These are phyloP conservation scores for Melanotaenia boesemani DNA, from an alignment of 2,797 vertebrate species.

Conservation along the genomic window DNA sequence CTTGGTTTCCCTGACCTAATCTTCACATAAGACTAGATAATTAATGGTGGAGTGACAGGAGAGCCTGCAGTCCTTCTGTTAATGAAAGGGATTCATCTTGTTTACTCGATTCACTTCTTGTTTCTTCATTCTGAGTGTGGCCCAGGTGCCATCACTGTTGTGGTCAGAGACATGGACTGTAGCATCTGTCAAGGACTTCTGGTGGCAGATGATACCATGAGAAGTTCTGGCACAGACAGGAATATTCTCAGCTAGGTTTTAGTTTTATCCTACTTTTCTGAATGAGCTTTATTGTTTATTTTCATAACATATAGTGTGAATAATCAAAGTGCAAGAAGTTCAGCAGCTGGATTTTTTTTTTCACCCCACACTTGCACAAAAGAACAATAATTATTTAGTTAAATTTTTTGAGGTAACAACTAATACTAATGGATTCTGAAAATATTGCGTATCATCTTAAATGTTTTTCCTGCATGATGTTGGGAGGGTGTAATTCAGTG, in stretches of 20 bases:
- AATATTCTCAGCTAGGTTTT: conserved; percentile 30
- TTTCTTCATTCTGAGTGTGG: conserved; percentile 59
- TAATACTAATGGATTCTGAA: too few relatives aligned
- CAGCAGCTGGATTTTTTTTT: background rate
- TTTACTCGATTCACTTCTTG: conserved; percentile 67
- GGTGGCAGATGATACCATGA: conserved; percentile 44
- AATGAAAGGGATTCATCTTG: conserved; percentile 79
- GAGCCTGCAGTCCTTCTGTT: conserved; percentile 64
- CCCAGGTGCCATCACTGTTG: conserved; percentile 39
- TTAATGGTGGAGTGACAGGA: conserved; percentile 77
- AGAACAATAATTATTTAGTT: background rate
- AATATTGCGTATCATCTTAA: too few relatives aligned
- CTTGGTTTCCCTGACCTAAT: conserved; percentile 67
- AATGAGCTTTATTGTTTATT: conserved; percentile 46
- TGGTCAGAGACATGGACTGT: conserved; percentile 36
- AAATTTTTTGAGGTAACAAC: too few relatives aligned
- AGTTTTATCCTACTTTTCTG: conserved; percentile 35
- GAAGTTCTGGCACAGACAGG: conserved; percentile 21
- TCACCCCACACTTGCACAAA: background rate
- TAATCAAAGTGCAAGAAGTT: conserved; percentile 10
- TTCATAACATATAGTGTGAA: conserved; percentile 41
- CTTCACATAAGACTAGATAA: conserved; percentile 80
- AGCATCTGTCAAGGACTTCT: conserved; percentile 36
- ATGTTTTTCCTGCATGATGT: too few relatives aligned
- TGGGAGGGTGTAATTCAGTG: background rate